Conservation (phyloP, 2,113 vertebrate species). For the Pteropus alecto region DNA sequence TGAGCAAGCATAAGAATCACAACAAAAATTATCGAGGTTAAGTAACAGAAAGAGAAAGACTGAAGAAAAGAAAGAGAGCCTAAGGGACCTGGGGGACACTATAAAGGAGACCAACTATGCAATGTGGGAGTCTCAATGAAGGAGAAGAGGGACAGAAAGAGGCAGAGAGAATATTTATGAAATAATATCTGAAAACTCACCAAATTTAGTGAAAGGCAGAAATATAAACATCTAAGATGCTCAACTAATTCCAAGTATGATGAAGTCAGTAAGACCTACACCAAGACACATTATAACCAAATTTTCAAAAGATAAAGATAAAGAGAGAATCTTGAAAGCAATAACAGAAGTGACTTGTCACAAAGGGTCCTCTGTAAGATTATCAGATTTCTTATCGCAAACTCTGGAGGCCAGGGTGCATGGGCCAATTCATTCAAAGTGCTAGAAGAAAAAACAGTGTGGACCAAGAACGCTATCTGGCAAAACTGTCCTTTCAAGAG, state of each 20-base stretch:
- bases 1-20: neutral
- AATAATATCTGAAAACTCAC: too few species aligned
- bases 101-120: neutral
- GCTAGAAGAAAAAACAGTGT: neutral
- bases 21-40: neutral
- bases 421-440: neutral
- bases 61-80: neutral
- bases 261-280: neutral
- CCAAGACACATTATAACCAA: neutral
- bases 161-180: neutral
- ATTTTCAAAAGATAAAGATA: neutral
- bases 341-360: too few species aligned
- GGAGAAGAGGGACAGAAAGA: neutral
- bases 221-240: neutral
- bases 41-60: too few species aligned
- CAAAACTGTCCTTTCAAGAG: neutral
- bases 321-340: too few species aligned
- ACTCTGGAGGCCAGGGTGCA: too few species aligned
- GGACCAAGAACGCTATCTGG: neutral
- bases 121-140: neutral
- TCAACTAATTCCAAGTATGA: neutral
- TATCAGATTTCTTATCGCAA: too few species aligned
- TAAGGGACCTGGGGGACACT: neutral
- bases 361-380: too few species aligned
- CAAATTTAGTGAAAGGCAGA: too few species aligned